phyloP scores from a whole-genome alignment of 30 jellyfish, hydroid and myxozoan species.

The Nemopilema nomurai region DNA sequence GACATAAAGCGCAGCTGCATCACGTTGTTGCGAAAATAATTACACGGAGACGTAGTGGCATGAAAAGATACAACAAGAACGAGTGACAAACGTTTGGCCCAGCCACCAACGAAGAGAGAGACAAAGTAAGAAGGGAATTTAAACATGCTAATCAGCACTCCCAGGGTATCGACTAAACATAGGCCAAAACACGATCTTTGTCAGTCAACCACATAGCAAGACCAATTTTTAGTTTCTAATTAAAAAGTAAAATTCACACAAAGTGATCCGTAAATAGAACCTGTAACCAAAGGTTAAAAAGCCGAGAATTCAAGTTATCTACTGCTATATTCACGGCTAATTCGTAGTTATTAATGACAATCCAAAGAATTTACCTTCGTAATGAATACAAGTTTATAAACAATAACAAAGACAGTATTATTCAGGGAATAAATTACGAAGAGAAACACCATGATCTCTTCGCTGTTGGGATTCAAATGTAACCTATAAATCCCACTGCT shows the following conservation, averaged over 20 bases:
- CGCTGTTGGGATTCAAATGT: neutral
- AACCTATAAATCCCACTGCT: neutral
- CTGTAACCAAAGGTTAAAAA: neutral
- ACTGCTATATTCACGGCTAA: neutral
- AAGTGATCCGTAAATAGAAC: neutral
- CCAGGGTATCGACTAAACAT: no score
- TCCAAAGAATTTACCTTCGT: neutral
- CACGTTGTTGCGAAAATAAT: no score
- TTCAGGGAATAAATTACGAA: neutral
- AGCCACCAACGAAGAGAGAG: no score
- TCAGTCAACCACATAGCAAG: no score
- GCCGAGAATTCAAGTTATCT: neutral
- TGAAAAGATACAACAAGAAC: no score
- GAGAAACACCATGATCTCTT: neutral
- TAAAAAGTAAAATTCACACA: neutral
- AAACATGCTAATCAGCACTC: no score
- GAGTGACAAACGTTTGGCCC: no score
- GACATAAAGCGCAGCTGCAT: no score
- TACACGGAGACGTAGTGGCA: no score
- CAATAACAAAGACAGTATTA: neutral
- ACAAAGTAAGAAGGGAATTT: no score
- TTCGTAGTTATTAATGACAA: neutral
- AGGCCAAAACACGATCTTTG: no score
- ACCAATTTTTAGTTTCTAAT: neutral
- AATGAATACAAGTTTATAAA: constrained; percentile 1